Conservation (phyloP, 2,888 invertebrate genomes). For the Pyrrhosoma nymphula region DNA sequence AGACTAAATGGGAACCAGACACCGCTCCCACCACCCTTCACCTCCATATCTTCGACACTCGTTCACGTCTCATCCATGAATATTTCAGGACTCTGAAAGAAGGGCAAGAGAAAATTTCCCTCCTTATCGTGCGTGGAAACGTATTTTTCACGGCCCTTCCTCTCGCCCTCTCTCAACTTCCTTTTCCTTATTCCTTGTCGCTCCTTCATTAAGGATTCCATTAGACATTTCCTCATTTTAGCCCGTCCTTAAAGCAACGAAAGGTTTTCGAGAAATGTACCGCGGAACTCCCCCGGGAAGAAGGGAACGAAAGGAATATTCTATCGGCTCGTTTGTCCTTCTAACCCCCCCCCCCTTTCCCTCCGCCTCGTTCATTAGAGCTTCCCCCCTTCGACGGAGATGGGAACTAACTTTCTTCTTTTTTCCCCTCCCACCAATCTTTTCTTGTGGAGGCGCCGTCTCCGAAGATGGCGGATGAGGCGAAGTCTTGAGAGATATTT, state of each 20-base stretch:
- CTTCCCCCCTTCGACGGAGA: background rate
- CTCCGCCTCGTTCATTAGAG: background rate
- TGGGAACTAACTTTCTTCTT: background rate
- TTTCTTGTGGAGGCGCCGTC: background rate
- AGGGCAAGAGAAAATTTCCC: background rate
- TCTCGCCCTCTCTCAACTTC: background rate
- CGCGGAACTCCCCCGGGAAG: background rate
- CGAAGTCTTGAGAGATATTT: background rate
- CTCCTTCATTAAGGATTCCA: slow-evolving; percentile 15
- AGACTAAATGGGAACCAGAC: background rate
- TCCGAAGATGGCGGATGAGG: background rate
- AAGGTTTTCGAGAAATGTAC: slow-evolving; percentile 16
- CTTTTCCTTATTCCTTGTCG: background rate
- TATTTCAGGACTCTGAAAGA: slow-evolving; percentile 5
- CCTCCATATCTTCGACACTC: slow-evolving; percentile 1
- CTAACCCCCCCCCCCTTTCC: background rate
- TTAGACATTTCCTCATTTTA: slow-evolving; percentile 21
- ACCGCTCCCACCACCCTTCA: background rate
- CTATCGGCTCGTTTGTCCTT: background rate
- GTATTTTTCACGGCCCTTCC: background rate
- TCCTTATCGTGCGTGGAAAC: slow-evolving; percentile 8
- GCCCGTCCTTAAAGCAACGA: background rate
- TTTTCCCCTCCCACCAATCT: background rate
- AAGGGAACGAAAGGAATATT: background rate
- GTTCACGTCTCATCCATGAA: slow-evolving; percentile 10